A percentile compares a stretch with the other conserved stretches of the same genome.
Evolutionary conservation across 2,888 invertebrate genomes (phyloP).

Genomic region (Erynnis tages): DNA sequence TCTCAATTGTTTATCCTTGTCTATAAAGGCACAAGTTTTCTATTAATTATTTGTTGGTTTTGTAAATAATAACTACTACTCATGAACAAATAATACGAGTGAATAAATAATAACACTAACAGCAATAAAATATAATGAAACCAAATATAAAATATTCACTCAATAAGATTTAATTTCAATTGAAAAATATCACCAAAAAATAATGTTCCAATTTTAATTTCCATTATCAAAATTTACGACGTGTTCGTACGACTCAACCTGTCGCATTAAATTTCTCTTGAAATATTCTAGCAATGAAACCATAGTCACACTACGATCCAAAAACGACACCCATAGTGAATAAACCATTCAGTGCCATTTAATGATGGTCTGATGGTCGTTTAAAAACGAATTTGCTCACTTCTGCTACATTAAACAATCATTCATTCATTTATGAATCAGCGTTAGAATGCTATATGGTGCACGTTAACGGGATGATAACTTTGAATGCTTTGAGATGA

Average conservation of each 20-base stretch:
- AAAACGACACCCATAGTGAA: conserved; percentile 39
- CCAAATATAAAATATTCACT: too few species aligned
- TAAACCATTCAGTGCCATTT: conserved; percentile 63
- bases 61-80: too few species aligned
- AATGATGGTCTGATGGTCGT: conserved; percentile 81
- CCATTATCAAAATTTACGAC: background rate
- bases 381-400: conserved; percentile 83
- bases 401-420: conserved; percentile 80
- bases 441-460: conserved; percentile 28
- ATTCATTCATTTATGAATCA: conserved; percentile 38
- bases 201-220: too few species aligned
- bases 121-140: too few species aligned
- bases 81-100: too few species aligned
- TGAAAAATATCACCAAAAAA: too few species aligned
- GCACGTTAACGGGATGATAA: conserved; percentile 14
- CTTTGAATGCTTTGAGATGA: conserved; percentile 5
- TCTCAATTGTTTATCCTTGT: too few species aligned
- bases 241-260: background rate
- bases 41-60: too few species aligned
- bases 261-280: too few species aligned
- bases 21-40: too few species aligned
- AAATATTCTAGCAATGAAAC: conserved; percentile 17
- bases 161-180: too few species aligned
- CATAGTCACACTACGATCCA: conserved; percentile 49
- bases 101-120: too few species aligned